phyloP scores from a whole-genome alignment of 64 coral and sea anemone genomes.

The Acropora tenuis region DNA sequence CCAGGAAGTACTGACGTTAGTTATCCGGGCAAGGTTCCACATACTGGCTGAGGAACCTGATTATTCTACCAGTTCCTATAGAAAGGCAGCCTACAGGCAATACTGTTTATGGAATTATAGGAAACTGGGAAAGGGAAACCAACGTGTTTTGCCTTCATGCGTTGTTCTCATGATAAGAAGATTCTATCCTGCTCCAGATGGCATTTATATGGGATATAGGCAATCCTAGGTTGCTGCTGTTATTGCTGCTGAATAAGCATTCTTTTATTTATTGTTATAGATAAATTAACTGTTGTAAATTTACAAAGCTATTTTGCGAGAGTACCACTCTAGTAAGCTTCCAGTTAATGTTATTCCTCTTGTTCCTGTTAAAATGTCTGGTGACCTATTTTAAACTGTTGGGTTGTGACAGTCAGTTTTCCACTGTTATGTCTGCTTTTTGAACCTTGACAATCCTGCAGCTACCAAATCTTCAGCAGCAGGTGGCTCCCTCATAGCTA shows the following conservation, averaged over 20 bases:
- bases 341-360: too few relatives aligned
- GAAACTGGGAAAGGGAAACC: too few relatives aligned
- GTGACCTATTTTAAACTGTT: not conserved
- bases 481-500: slow-evolving; percentile 14
- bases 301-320: too few relatives aligned
- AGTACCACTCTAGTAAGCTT: too few relatives aligned
- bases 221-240: not conserved
- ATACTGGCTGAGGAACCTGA: too few relatives aligned
- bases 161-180: too few relatives aligned
- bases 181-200: too few relatives aligned
- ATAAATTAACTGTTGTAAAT: too few relatives aligned
- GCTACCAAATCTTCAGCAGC: not conserved
- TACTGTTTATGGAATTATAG: too few relatives aligned
- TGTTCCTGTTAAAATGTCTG: not conserved
- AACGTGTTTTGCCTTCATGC: too few relatives aligned
- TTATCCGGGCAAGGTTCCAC: too few relatives aligned
- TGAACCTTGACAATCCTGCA: not conserved
- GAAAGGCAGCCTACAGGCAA: slow-evolving; percentile 13
- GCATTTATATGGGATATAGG: slow-evolving; percentile 3
- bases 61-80: not conserved
- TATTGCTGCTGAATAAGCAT: not conserved
- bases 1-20: slow-evolving; percentile 23
- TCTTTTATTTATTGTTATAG: too few relatives aligned
- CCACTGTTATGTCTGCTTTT: not conserved
- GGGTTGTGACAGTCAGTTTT: not conserved